Base-by-base conservation (phyloP, 2,888 invertebrate genomes). In the Oeneis ivallda region DNA sequence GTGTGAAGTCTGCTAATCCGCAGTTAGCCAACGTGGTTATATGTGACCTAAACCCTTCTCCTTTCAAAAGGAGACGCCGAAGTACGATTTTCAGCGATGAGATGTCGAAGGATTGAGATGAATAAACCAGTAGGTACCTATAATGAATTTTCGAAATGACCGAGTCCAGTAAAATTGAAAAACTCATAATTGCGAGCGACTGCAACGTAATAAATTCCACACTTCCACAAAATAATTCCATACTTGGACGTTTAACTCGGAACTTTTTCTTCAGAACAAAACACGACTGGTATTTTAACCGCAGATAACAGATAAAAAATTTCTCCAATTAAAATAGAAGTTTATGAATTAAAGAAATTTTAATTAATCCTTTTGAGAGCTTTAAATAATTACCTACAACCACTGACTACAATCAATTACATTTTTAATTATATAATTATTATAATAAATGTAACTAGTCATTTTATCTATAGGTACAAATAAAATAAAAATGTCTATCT, bases 181-280 rank as follows among this genome's bases (percentile, higher is more conserved):
- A 60, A 49, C 15, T 58, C 15, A 62, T 54, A 65, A 65, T 65
- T 63, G 57, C 62, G 43, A 60, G 54, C 62, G n/a, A 50, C 65
- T 56, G 60, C 60, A 50, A 57, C 60, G 63, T 68, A 68, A 65
- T 68, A 68, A 68, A 68, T 66, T 68, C 60, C 68, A 45, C 60
- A n/a, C n/a, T n/a, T n/a, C n/a, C n/a, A n/a, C n/a, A n/a, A n/a
- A n/a, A n/a, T n/a, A n/a, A n/a, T n/a, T n/a, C n/a, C n/a, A 64
- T 63, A 68, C 60, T 54, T 47, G 59, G 66, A 26, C 60, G 66
- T 67, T 63, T 57, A 66, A 68, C 37, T 54, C 34, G n/a, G 13
- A 34, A n/a, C n/a, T 32, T n/a, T 32, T 54, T 17, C 17, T 54
- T 17, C 17, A 6, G 54, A 39, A 39, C 39, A 54, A 54, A 39